These are phyloP conservation scores for Teleiodes luculella DNA, from an alignment of 2,888 invertebrate species.

Conservation along the genomic window DNA sequence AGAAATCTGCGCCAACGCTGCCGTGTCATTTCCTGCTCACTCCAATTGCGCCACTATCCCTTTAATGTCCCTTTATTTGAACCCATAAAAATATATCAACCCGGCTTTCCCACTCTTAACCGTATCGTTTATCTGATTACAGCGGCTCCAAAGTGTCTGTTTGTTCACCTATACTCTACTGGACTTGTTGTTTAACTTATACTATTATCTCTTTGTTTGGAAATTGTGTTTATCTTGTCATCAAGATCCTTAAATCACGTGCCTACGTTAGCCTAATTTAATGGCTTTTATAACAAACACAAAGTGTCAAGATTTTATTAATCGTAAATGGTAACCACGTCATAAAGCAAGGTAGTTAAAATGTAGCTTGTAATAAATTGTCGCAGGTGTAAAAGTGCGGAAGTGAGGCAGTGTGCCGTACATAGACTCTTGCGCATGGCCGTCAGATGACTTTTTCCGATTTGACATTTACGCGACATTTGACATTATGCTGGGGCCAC, in stretches of 20 bases:
- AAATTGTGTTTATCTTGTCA: slow-evolving; percentile 10
- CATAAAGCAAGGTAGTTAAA: slow-evolving; percentile 1
- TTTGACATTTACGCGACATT: slow-evolving; percentile 71
- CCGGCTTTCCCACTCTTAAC: slow-evolving; percentile 25
- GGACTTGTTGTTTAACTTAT: slow-evolving; percentile 11
- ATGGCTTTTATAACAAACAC: slow-evolving; percentile 1
- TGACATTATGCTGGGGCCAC: slow-evolving; percentile 65
- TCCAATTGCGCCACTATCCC: slow-evolving; percentile 43
- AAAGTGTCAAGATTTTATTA: not conserved
- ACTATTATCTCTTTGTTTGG: slow-evolving; percentile 15
- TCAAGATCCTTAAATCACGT: not conserved
- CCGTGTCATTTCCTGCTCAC: slow-evolving; percentile 61
- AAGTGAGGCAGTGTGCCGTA: slow-evolving; percentile 22
- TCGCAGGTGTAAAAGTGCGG: slow-evolving; percentile 27
- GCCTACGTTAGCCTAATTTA: not conserved
- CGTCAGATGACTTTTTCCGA: slow-evolving; percentile 53
- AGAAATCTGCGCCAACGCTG: slow-evolving; percentile 37
- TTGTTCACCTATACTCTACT: slow-evolving; percentile 21
- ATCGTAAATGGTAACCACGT: slow-evolving; percentile 2
- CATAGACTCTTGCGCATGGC: slow-evolving; percentile 14
- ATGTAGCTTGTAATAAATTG: slow-evolving; percentile 7
- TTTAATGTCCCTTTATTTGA: slow-evolving; percentile 59
- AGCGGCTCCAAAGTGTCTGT: slow-evolving; percentile 28
- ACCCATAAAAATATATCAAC: slow-evolving; percentile 53
- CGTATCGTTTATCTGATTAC: slow-evolving; percentile 37